phyloP scores from a whole-genome alignment of 2,797 vertebrate genomes.

The Sebastes itinus region DNA sequence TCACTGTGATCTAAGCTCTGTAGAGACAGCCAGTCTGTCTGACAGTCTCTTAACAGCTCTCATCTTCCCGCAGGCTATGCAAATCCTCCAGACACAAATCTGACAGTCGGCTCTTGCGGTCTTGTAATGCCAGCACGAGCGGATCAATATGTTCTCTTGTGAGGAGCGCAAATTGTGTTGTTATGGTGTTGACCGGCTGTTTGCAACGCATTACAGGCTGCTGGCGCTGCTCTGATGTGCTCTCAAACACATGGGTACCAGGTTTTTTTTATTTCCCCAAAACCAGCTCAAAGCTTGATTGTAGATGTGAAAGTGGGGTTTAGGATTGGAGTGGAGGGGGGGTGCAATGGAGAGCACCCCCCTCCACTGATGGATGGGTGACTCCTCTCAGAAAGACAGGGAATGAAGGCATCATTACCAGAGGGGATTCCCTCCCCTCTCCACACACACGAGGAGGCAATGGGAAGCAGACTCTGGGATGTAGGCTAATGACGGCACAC shows the following conservation, averaged over 20 bases:
- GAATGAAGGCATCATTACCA: slow-evolving; percentile 69
- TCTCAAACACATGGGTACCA: slow-evolving; percentile 1
- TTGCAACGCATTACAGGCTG: not conserved
- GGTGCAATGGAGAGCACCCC: slow-evolving; percentile 4
- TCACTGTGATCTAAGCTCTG: slow-evolving; percentile 48
- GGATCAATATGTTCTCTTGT: slow-evolving; percentile 43
- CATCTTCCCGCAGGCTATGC: slow-evolving; percentile 45
- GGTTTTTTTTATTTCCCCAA: not conserved
- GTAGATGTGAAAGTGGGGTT: slow-evolving; percentile 23
- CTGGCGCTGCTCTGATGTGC: slow-evolving; percentile 19
- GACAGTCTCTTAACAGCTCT: slow-evolving; percentile 58
- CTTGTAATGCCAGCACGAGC: slow-evolving; percentile 10
- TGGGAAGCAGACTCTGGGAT: slow-evolving; percentile 55
- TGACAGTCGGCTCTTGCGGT: slow-evolving; percentile 40
- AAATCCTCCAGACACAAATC: slow-evolving; percentile 44
- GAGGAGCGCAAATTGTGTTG: slow-evolving; percentile 26
- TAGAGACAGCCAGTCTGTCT: slow-evolving; percentile 74
- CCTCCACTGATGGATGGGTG: slow-evolving; percentile 68
- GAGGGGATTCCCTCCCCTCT: slow-evolving; percentile 74
- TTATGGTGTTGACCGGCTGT: slow-evolving; percentile 23
- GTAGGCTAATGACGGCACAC: slow-evolving; percentile 63
- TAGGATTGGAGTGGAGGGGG: not conserved
- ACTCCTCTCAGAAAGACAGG: slow-evolving; percentile 52
- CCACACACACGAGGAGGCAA: slow-evolving; percentile 23
- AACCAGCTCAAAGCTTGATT: slow-evolving; percentile 13